Evolutionary conservation across 2,113 vertebrate genomes (phyloP), one percentile per base, ranked within the genome.

Genomic region (Archocentrus centrarchus): DNA sequence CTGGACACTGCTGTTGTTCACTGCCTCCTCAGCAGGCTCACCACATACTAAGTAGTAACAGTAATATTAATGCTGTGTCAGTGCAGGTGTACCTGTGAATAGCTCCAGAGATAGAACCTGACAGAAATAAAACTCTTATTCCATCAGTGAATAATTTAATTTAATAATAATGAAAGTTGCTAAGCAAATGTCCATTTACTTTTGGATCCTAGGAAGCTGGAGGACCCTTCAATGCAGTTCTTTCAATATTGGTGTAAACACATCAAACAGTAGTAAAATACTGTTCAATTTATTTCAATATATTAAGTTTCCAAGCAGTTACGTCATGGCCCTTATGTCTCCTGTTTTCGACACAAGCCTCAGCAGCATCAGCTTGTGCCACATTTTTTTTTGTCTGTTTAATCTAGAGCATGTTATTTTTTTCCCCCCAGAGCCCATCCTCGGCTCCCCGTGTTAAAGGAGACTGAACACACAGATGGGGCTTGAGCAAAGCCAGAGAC

Each of bases 401-500:
- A 18, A 87, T 79, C 76, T 61, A 15, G 39, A 83, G 27, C 8
- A 5, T 37, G 55, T 85, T 14, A 75, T 76, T 86, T 64, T 86
- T 61, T 0, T 0, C 22, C 82, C 89, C 84, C 87, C 24, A 59
- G 87, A 85, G 86, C 24, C 75, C 75, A 59, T 37, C 53, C 47
- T 47, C 41, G 81, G 66, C 57, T 80, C 84, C 82, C 20, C 84
- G 80, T 84, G 82, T 63, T 60, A n/a, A 68, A 53, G 63, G 44
- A 64, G n/a, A 57, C 15, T 13, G 27, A 76, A 47, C 7, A 35
- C 55, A 78, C 92, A 93, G 90, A 92, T 91, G 91, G 89, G 89
- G 30, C 75, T 77, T 30, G 39, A 84, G 80, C 66, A 82, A 79
- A 79, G 83, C 76, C 63, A 59, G 73, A 77, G 61, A 84, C 41